Evolutionary conservation across 2,113 vertebrate species (phyloP), one percentile per base, ranked within the genome.

Genomic region (Corythornis madagascariensis): DNA sequence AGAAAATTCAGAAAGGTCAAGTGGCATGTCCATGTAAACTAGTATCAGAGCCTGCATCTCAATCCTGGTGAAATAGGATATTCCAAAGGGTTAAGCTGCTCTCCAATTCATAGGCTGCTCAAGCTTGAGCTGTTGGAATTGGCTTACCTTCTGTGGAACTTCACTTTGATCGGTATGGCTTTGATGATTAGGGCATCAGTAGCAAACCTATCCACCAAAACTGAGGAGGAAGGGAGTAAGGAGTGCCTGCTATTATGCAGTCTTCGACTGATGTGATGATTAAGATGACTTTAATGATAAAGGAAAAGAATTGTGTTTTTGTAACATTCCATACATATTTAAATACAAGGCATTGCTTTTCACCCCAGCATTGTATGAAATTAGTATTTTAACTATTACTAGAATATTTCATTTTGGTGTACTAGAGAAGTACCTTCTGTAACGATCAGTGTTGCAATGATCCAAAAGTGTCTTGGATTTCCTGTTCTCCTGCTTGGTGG

Each of bases 111-210:
- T 55, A 59, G 56, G 31, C 76, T 86, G 91, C 43, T 15, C 66
- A 71, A 52, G 57, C 38, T 63, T 57, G 42, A 33, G 35, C 57
- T 87, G 78, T 53, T 89, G 55, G 71, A 92, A 28, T 40, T 84
- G 66, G 7, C 55, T 72, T 79, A 66, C 45, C 61, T 87, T 19
- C 70, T 86, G 29, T 64, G 59, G 66, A 72, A 56, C 61, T 67
- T 42, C 28, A 8, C 85, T 93, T 95, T 77, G 60, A 81, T 91
- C 25, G 16, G 14, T 90, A 86, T 88, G 61, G 26, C 76, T 89
- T 88, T 92, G 79, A 86, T 86, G 63, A 64, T 52, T 8, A 67
- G 83, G 40, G 19, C 53, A 87, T 47, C 2, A 6, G 65, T 72
- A 57, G 65, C 80, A 88, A 80, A 83, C 69, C 29, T 77, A 17